These are phyloP conservation scores for Rugalucina vietnamica DNA, from an alignment of 2,888 invertebrate genomes.

Conservation along the genomic window DNA sequence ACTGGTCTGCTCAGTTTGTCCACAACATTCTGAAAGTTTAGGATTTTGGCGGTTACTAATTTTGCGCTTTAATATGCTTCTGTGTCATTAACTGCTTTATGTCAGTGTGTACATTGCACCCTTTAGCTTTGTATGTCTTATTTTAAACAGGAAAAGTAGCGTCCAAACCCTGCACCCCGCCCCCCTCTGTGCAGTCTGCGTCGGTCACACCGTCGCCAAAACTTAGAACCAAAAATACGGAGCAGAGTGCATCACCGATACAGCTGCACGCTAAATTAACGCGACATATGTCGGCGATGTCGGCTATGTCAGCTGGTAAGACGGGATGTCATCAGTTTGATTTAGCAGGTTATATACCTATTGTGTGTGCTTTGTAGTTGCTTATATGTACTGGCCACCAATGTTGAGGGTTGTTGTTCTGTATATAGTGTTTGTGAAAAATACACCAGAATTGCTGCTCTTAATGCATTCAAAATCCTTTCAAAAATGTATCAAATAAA, in stretches of 20 bases:
- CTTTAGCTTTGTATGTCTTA: slow-evolving; percentile 7
- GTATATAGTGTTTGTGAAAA: too few relatives aligned
- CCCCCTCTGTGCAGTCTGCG: slow-evolving; percentile 10
- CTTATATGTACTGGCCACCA: too few relatives aligned
- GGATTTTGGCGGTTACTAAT: too few relatives aligned
- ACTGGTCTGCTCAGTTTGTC: too few relatives aligned
- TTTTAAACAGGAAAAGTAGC: slow-evolving; percentile 12
- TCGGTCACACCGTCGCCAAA: slow-evolving; percentile 12
- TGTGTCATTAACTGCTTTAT: neutral
- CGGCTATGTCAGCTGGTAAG: slow-evolving; percentile 12
- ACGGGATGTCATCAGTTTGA: slow-evolving; percentile 12
- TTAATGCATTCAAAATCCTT: too few relatives aligned
- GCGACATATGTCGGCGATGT: slow-evolving; percentile 26
- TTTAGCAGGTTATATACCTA: slow-evolving; percentile 43
- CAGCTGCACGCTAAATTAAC: slow-evolving; percentile 49
- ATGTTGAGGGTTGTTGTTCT: too few relatives aligned
- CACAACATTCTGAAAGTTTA: too few relatives aligned
- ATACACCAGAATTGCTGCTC: too few relatives aligned
- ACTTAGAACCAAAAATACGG: slow-evolving; percentile 5
- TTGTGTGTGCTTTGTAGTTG: slow-evolving; percentile 37
- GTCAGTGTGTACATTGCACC: neutral
- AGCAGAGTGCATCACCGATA: slow-evolving; percentile 43
- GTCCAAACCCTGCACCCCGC: neutral
- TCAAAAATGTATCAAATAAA: too few relatives aligned
- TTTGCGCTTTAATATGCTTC: neutral